Evolutionary conservation across 2,113 vertebrate genomes (phyloP).

Genomic region (Willisornis vidua): DNA sequence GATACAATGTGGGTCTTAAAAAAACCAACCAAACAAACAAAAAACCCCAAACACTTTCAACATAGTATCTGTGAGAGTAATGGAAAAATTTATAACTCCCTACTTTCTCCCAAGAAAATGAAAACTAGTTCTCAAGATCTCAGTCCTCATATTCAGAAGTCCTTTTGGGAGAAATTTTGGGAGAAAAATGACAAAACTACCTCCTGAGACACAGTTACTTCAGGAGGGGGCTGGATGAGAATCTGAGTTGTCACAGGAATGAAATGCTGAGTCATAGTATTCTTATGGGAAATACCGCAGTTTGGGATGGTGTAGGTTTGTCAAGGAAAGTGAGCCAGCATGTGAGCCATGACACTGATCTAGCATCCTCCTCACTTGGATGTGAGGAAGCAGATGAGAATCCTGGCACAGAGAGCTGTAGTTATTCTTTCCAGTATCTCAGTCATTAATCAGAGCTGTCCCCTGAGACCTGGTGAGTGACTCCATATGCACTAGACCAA

Average conservation of each 20-base stretch:
- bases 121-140: neutral
- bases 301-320: neutral
- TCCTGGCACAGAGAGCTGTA: neutral
- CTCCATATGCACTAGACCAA: neutral
- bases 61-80: neutral
- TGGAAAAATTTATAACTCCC: neutral
- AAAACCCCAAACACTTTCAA: neutral
- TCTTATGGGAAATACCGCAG: neutral
- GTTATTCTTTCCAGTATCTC: neutral
- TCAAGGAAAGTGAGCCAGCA: neutral
- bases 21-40: neutral
- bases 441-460: neutral
- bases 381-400: neutral
- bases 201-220: neutral
- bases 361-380: neutral
- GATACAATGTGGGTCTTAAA: neutral
- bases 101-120: neutral
- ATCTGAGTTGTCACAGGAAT: neutral
- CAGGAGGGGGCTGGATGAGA: neutral
- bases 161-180: neutral
- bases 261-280: neutral
- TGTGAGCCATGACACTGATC: neutral
- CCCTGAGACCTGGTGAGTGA: neutral
- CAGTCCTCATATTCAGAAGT: neutral
- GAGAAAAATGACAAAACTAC: neutral